A percentile compares a stretch with the other conserved stretches of the same genome.
Conservation (phyloP, 1,140 invertebrate genomes). For the Berghia stephanieae region DNA sequence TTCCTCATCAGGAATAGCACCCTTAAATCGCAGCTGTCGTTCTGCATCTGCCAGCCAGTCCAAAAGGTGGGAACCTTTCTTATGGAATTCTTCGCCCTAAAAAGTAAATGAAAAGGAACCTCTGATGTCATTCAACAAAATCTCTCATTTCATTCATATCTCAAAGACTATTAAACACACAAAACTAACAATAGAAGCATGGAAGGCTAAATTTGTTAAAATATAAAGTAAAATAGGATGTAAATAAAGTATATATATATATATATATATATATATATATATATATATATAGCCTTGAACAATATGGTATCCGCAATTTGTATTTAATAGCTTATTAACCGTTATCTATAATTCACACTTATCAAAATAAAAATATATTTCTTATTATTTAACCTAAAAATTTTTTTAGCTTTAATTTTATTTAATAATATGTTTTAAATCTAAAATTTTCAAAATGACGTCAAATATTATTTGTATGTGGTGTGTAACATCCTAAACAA, state of each 20-base stretch:
- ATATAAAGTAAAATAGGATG: not conserved
- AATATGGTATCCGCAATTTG: not conserved
- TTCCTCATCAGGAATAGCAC: constrained; percentile 86
- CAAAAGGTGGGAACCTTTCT: constrained; percentile 89
- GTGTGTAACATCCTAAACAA: no score
- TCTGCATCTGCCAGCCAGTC: constrained; percentile 97
- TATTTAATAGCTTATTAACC: no score
- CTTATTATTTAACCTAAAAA: no score
- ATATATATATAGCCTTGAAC: constrained; percentile 25
- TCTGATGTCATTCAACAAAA: no score
- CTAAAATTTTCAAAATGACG: no score
- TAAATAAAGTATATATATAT: not conserved
- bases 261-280: not conserved
- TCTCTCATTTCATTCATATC: not conserved
- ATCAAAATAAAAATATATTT: no score
- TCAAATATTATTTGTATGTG: no score
- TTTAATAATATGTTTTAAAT: no score
- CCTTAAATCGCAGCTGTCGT: constrained; percentile 87
- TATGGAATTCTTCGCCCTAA: constrained; percentile 89
- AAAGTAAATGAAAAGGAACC: no score
- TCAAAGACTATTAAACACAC: not conserved
- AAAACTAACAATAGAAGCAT: not conserved
- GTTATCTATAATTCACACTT: no score
- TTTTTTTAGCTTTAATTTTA: no score
- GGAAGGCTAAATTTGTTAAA: not conserved